phyloP scores from a whole-genome alignment of 2,888 invertebrate genomes.

The Dicyrtomina minuta region DNA sequence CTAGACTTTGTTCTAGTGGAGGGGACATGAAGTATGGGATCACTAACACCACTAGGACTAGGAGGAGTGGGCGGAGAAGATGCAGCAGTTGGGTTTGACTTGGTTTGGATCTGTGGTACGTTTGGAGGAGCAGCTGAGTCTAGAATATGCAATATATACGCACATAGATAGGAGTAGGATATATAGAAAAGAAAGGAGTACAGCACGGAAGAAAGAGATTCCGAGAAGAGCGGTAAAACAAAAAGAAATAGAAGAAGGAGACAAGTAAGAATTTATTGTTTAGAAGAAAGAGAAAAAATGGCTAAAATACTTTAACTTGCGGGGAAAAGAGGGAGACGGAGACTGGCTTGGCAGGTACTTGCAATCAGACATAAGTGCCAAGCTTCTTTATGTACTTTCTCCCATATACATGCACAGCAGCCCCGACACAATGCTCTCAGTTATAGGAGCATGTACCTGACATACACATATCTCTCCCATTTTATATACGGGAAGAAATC shows the following conservation, averaged over 20 bases:
- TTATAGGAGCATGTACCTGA: neutral
- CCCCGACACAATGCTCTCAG: neutral
- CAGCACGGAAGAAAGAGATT: neutral
- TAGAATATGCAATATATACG: no score
- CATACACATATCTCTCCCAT: no score
- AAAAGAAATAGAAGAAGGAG: constrained; percentile 14
- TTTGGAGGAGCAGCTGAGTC: no score
- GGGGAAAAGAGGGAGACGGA: constrained; percentile 6
- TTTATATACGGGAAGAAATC: neutral
- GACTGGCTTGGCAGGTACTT: neutral
- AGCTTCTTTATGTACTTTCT: neutral
- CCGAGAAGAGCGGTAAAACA: neutral
- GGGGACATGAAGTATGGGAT: no score
- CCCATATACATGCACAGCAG: neutral
- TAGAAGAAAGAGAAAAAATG: constrained; percentile 32
- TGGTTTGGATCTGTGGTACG: no score
- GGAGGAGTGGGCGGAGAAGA: neutral
- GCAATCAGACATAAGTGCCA: neutral
- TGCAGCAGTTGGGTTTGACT: neutral
- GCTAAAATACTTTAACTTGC: constrained; percentile 27
- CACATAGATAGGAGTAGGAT: neutral
- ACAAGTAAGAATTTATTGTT: constrained; percentile 34
- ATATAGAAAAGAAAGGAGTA: neutral
- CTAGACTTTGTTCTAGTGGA: no score
- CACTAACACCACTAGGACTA: no score